A percentile compares a stretch with the other conserved stretches of the same genome.
phyloP scores from a whole-genome alignment of 2,113 vertebrate species.

The Stigmatopora nigra region DNA sequence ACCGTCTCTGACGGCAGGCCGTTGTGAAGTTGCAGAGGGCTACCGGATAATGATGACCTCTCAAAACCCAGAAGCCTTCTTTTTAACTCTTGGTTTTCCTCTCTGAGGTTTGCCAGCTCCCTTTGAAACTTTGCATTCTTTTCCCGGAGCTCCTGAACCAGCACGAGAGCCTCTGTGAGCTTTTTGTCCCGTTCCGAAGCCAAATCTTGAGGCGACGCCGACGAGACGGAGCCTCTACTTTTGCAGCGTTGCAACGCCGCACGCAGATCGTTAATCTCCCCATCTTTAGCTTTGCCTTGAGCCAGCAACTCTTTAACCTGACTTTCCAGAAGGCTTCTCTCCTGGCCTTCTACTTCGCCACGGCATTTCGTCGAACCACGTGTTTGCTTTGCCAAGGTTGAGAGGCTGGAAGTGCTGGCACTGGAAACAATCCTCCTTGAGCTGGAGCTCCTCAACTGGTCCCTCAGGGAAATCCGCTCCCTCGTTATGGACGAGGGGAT shows the following conservation, averaged over 20 bases:
- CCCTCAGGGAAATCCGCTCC: slow-evolving; percentile 76
- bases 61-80: slow-evolving; percentile 81
- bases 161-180: slow-evolving; percentile 63
- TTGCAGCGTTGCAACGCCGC: slow-evolving; percentile 81
- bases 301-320: slow-evolving; percentile 90
- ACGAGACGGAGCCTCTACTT: slow-evolving; percentile 65
- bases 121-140: slow-evolving; percentile 83
- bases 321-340: slow-evolving; percentile 78
- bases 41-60: slow-evolving; percentile 71
- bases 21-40: slow-evolving; percentile 56
- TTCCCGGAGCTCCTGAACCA: slow-evolving; percentile 78
- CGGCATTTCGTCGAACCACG: slow-evolving; percentile 74
- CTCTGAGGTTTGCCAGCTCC: slow-evolving; percentile 76
- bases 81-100: slow-evolving; percentile 84
- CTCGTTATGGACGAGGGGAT: slow-evolving; percentile 70
- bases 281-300: slow-evolving; percentile 90
- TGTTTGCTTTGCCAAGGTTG: slow-evolving; percentile 77
- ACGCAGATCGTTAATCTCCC: slow-evolving; percentile 85
- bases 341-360: slow-evolving; percentile 73
- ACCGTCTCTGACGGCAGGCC: slow-evolving; percentile 56
- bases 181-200: slow-evolving; percentile 42
- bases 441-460: slow-evolving; percentile 64
- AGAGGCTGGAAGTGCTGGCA: slow-evolving; percentile 80
- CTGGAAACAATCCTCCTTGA: slow-evolving; percentile 80
- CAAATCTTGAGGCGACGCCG: slow-evolving; percentile 46